Conservation (phyloP, 2,888 invertebrate species). For the Xanthostigma xanthostigma region DNA sequence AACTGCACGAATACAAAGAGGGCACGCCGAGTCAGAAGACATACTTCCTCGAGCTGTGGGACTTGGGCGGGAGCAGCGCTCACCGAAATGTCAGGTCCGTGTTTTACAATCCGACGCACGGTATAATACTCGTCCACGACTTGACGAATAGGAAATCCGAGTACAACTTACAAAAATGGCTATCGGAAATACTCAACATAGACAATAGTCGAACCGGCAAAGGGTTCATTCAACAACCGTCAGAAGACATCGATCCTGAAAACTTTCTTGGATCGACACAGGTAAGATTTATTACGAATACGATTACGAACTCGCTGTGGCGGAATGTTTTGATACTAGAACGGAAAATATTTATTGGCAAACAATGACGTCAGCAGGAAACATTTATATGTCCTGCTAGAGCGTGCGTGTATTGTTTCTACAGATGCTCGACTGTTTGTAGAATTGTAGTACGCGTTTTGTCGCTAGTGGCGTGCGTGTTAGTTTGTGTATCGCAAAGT, state of each 20-base stretch:
- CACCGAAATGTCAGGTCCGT: conserved; percentile 88
- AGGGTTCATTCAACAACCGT: conserved; percentile 26
- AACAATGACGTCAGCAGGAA: no score
- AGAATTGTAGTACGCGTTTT: no score
- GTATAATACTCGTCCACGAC: conserved; percentile 94
- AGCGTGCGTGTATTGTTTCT: no score
- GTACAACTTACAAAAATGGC: conserved; percentile 83
- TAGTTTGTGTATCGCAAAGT: no score
- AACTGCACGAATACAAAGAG: conserved; percentile 87
- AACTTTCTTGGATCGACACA: conserved; percentile 71
- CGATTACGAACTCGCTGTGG: no score
- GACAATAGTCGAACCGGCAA: conserved; percentile 35
- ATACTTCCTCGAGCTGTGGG: conserved; percentile 93
- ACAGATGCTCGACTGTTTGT: no score
- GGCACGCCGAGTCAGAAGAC: conserved; percentile 83
- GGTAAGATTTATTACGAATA: conserved; percentile 23
- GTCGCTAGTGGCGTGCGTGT: no score
- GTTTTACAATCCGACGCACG: conserved; percentile 89
- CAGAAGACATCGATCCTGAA: conserved; percentile 69
- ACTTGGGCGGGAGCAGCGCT: conserved; percentile 87
- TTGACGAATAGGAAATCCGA: conserved; percentile 92
- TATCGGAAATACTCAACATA: conserved; percentile 74
- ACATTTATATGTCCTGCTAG: no score
- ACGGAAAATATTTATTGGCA: no score
- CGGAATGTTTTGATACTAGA: no score